These are phyloP conservation scores for Gadus macrocephalus DNA, from an alignment of 2,113 vertebrate genomes.

Conservation along the genomic window DNA sequence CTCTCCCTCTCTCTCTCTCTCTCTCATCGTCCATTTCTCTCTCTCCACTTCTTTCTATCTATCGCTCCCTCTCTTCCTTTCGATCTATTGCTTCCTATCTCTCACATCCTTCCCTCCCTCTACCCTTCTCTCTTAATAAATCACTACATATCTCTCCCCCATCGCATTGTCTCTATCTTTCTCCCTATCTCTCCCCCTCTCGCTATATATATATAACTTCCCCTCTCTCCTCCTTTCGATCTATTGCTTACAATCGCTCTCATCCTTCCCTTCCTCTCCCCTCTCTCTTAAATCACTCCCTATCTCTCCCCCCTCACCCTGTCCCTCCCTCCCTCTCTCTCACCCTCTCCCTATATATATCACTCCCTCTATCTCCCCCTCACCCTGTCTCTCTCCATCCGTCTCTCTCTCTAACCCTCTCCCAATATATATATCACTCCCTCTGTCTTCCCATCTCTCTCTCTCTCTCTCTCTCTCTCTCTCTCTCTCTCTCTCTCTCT, in stretches of 20 bases:
- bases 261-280: neutral
- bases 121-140: neutral
- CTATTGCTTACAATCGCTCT: constrained; percentile 38
- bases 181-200: neutral
- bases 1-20: neutral
- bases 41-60: neutral
- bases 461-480: neutral
- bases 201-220: constrained; percentile 12
- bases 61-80: neutral
- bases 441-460: constrained; percentile 7
- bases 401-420: constrained; percentile 42
- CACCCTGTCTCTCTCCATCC: constrained; percentile 30
- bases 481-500: constrained; percentile 8
- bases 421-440: too few relatives aligned
- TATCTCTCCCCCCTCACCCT: constrained; percentile 7
- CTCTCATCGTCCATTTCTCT: neutral
- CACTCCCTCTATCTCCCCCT: constrained; percentile 1
- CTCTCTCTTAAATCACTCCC: neutral
- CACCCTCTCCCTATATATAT: constrained; percentile 4
- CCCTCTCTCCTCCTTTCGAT: constrained; percentile 25
- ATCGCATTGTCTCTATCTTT: neutral
- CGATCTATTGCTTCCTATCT: neutral
- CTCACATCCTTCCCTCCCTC: neutral
- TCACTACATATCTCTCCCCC: constrained; percentile 40
- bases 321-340: constrained; percentile 6